These are phyloP conservation scores for Ditylenchus weischeri DNA, from an alignment of 2,888 invertebrate species.

Conservation along the genomic window DNA sequence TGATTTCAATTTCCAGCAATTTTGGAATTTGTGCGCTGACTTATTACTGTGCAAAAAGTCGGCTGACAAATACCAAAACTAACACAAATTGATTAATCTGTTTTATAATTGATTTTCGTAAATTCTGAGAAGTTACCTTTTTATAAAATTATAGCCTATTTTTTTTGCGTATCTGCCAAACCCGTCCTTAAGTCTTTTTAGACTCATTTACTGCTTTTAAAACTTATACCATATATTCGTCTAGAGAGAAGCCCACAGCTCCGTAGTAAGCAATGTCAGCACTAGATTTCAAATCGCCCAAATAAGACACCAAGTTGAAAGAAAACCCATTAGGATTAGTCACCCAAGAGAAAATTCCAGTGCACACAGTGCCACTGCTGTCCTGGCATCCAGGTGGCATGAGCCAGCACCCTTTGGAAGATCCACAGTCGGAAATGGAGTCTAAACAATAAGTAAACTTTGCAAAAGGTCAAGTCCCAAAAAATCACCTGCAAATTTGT, in stretches of 20 bases:
- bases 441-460: not conserved
- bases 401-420: not conserved
- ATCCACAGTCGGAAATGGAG: not conserved
- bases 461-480: not conserved
- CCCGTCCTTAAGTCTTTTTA: no score
- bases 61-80: no score
- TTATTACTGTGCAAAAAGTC: no score
- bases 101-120: no score
- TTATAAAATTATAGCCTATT: no score
- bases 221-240: constrained; percentile 9
- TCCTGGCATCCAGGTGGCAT: not conserved
- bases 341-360: constrained; percentile 4
- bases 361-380: not conserved
- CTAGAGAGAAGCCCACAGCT: constrained; percentile 4
- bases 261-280: constrained; percentile 7
- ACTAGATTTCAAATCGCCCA: constrained; percentile 1
- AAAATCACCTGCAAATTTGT: constrained; percentile 5
- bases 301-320: not conserved
- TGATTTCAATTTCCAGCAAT: no score
- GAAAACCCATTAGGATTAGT: not conserved
- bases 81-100: no score
- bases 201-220: no score
- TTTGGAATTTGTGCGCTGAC: no score
- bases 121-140: no score
- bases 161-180: no score